phyloP scores from a whole-genome alignment of 2,113 vertebrate species.

The Atlantisia rogersi region DNA sequence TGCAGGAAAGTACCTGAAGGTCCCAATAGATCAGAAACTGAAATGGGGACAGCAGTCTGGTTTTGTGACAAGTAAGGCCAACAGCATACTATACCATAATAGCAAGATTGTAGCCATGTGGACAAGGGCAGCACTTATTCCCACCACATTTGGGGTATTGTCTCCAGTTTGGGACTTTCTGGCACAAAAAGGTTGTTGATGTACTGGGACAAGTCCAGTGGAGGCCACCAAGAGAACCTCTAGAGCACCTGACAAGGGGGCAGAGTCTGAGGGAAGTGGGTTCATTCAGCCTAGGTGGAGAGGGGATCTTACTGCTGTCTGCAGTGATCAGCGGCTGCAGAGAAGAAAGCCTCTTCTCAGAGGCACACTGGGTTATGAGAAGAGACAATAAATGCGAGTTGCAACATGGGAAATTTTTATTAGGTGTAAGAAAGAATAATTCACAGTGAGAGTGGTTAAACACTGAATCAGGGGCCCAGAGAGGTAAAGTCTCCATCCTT shows the following conservation, averaged over 20 bases:
- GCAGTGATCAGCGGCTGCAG: not conserved
- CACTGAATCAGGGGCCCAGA: not conserved
- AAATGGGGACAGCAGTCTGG: not conserved
- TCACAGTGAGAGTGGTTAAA: not conserved
- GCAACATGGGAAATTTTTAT: not conserved
- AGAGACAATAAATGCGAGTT: not conserved
- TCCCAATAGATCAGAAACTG: not conserved
- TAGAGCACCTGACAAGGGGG: not conserved
- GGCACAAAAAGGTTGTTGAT: not conserved
- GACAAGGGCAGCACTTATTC: not conserved
- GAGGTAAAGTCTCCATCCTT: not conserved
- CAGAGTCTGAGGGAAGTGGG: not conserved
- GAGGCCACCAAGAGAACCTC: not conserved
- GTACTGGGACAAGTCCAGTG: not conserved
- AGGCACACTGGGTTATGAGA: not conserved
- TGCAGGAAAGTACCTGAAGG: not conserved
- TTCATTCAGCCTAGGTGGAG: not conserved
- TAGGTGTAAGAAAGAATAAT: not conserved
- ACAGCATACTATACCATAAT: rapidly evolving
- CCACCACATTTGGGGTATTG: not conserved
- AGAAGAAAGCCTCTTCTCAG: not conserved
- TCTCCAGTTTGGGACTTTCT: not conserved
- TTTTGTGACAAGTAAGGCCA: not conserved
- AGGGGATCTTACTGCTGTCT: not conserved
- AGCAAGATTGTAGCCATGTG: not conserved